Evolutionary conservation across 2,888 invertebrate species (phyloP).

Genomic region (Temnothorax unifasciatus): DNA sequence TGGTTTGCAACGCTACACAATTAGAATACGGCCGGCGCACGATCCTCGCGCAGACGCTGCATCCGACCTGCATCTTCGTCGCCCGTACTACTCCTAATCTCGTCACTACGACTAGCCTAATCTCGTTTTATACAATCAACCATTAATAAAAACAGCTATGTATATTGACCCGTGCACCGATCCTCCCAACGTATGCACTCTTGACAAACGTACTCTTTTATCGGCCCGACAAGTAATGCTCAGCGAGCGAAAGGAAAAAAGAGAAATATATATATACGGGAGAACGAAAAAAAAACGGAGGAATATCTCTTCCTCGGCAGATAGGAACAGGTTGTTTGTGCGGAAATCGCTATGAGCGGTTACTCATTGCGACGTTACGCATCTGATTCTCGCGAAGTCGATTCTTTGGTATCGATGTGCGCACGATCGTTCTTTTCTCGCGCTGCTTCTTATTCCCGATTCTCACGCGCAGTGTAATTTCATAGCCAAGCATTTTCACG

Average conservation of each 20-base stretch:
- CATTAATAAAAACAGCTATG: slow-evolving; percentile 73
- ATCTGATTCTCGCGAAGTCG: slow-evolving; percentile 26
- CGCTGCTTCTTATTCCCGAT: slow-evolving; percentile 19
- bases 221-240: slow-evolving; percentile 49
- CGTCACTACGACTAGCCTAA: slow-evolving; percentile 79
- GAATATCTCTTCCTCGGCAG: slow-evolving; percentile 31
- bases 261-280: neutral
- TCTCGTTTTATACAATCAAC: slow-evolving; percentile 76
- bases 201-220: slow-evolving; percentile 53
- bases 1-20: slow-evolving; percentile 36
- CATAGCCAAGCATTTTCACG: slow-evolving; percentile 64
- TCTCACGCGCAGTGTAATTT: slow-evolving; percentile 35
- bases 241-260: slow-evolving; percentile 44
- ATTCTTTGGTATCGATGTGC: slow-evolving; percentile 50
- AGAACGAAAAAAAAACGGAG: slow-evolving; percentile 35
- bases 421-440: slow-evolving; percentile 13
- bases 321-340: slow-evolving; percentile 48
- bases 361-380: slow-evolving; percentile 25
- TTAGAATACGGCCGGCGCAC: slow-evolving; percentile 77
- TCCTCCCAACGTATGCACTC: slow-evolving; percentile 48
- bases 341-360: slow-evolving; percentile 36
- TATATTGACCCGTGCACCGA: slow-evolving; percentile 66
- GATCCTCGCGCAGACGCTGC: slow-evolving; percentile 53
- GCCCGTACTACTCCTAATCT: slow-evolving; percentile 71
- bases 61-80: slow-evolving; percentile 68